phyloP scores from a whole-genome alignment of 2,888 invertebrate species.

The Agriopis aurantiaria region DNA sequence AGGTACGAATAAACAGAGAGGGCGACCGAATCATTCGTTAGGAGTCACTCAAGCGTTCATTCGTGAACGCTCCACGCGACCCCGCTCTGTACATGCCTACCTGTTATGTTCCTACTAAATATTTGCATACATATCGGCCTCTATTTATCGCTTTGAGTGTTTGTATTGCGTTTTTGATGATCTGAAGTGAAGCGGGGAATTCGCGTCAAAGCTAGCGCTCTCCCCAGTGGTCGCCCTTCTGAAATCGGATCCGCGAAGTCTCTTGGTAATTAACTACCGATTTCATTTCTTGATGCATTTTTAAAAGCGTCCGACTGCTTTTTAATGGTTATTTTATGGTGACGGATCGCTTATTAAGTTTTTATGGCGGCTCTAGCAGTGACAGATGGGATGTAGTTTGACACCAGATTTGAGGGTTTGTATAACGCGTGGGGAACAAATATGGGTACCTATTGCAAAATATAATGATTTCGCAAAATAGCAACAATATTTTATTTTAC shows the following conservation, averaged over 20 bases:
- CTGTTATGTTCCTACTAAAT: slow-evolving; percentile 79
- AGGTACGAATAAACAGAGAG: slow-evolving; percentile 57
- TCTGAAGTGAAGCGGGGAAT: slow-evolving; percentile 50
- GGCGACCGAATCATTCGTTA: slow-evolving; percentile 75
- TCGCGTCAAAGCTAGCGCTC: slow-evolving; percentile 55
- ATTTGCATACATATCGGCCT: slow-evolving; percentile 82
- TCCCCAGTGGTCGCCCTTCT: slow-evolving; percentile 56
- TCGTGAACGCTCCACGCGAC: slow-evolving; percentile 74
- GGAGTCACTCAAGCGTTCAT: slow-evolving; percentile 80
- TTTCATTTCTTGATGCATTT: slow-evolving; percentile 86
- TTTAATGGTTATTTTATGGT: slow-evolving; percentile 86
- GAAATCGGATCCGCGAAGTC: slow-evolving; percentile 81
- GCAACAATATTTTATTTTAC: background rate
- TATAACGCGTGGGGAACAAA: slow-evolving; percentile 44
- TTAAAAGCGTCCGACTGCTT: slow-evolving; percentile 85
- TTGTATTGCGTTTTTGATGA: slow-evolving; percentile 50
- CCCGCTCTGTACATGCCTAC: slow-evolving; percentile 63
- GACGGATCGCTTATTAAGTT: slow-evolving; percentile 86
- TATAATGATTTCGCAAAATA: background rate
- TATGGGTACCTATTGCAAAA: slow-evolving; percentile 23
- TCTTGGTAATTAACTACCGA: slow-evolving; percentile 85
- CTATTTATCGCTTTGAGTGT: slow-evolving; percentile 50
- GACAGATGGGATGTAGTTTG: slow-evolving; percentile 85
- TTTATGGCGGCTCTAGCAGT: slow-evolving; percentile 76
- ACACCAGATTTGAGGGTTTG: slow-evolving; percentile 79